Base-by-base conservation (phyloP, 1,140 invertebrate species). In the Drosophila tsacasi region DNA sequence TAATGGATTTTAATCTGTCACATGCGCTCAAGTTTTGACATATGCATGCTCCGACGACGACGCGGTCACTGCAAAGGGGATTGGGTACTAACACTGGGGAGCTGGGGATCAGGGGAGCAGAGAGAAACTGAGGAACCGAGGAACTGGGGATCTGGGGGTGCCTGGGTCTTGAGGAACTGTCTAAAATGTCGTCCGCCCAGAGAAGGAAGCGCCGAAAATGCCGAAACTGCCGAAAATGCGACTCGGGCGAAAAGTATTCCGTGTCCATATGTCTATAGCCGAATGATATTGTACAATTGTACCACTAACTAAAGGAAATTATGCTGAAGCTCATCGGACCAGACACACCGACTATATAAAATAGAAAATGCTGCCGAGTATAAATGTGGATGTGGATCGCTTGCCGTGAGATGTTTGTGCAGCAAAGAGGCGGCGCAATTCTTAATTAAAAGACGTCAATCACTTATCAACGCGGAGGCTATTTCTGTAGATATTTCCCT, bases 1-100 rank as follows among this genome's bases (percentile, higher is more conserved):
- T 90, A 90, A 90, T 90, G 85, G 85, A 90, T 90, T 90, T 90
- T 90, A 90, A 90, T 90, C 85, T 90, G 85, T 90, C 85, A 90
- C 85, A 90, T 79, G 81, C 78, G 85, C 74, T 89, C 85, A 90
- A 89, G 55, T 84, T 84, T 78, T 89, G 84, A 89, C 84, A 87
- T 80, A 73, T 87, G 74, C 60, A 63, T 65, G 64, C 59, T 67
- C 52, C 44, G 23, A 23, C 78, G 52, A 42, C 44, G 71, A 47
- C 44, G 71, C 76, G 72, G 81, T 80, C 81, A 83, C 74, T 78
- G 82, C 58, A 59, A 71, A 61, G 54, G 67, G 67, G 67, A 37
- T 23, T 23, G 17, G 52, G 27, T 54, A 55, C 69, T 27, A 39
- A 12, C 15, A 72, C 40, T 25, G 55, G n/a, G 30, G 30, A 1